phyloP scores from a whole-genome alignment of 2,888 invertebrate genomes.

The Mesorhabditis belari region DNA sequence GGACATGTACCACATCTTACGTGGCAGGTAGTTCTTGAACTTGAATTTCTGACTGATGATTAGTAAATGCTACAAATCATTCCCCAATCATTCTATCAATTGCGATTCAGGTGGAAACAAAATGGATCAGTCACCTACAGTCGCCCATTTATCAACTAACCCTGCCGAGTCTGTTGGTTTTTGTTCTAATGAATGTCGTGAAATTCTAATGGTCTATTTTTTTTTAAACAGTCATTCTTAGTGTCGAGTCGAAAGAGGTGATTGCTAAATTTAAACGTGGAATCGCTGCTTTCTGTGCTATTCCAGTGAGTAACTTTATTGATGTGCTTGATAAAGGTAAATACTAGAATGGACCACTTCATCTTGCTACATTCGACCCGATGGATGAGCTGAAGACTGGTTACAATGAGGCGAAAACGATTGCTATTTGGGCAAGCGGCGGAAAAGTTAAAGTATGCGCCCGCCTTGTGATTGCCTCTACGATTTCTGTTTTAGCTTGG shows the following conservation, averaged over 20 bases:
- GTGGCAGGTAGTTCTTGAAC: constrained; percentile 40
- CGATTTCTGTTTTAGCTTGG: neutral
- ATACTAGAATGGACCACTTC: constrained; percentile 13
- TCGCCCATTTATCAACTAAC: constrained; percentile 40
- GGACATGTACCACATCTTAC: constrained; percentile 48
- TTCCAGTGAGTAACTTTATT: constrained; percentile 6
- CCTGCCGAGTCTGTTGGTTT: constrained; percentile 24
- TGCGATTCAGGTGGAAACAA: constrained; percentile 4
- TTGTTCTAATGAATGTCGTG: neutral
- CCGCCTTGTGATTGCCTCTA: too few relatives aligned
- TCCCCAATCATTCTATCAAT: too few relatives aligned
- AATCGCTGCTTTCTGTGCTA: constrained; percentile 17
- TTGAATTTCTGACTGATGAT: neutral
- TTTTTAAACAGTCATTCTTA: neutral
- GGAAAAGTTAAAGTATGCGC: constrained; percentile 27
- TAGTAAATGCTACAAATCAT: neutral
- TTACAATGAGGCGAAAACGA: constrained; percentile 34
- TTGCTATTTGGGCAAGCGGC: constrained; percentile 38
- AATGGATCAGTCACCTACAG: constrained; percentile 25
- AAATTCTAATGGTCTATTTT: neutral
- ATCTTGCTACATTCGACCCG: constrained; percentile 40
- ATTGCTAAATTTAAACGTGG: constrained; percentile 22
- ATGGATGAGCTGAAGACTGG: constrained; percentile 30
- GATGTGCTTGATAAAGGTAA: neutral
- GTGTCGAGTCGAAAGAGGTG: constrained; percentile 11